Base-by-base conservation (phyloP, 2,888 invertebrate species). In the Sussaba pulchella region DNA sequence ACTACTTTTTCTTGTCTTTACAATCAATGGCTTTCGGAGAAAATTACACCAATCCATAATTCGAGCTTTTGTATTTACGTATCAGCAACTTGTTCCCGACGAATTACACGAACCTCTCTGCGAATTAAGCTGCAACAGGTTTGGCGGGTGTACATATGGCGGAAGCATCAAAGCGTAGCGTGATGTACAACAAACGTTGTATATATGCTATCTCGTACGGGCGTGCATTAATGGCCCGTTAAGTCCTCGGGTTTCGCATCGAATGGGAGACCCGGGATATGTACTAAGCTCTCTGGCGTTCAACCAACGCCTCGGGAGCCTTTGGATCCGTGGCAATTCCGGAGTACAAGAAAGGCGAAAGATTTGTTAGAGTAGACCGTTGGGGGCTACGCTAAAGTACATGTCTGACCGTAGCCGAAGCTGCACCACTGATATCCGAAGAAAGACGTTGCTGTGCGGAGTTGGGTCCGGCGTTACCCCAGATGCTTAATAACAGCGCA, bases 201-300 rank as follows among this genome's bases (percentile, higher is more conserved):
- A 50, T 26, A n/a, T 59, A 24, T 10, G 45, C 59, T 41, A 12
- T 43, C 4, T 31, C 31, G 31, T 6, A 6, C 31, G 31, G 31
- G 31, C 52, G 39, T 59, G n/a, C 61, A 61, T 75, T 39, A 69
- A 75, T 75, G 67, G 59, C 50, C 26, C 47, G 1, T 76, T 63
- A 21, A 69, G 47, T 31, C 19, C 10, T 19, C 52, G 61, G n/a
- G 47, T 70, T 43, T 52, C 36, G 52, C 43, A 54, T 76, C 52
- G 52, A 76, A 69, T 67, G 45, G n/a, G 10, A n/a, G 14, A 70
- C 14, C 26, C 17, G 47, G 47, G 17, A 50, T 47, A 36, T 41
- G 26, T 50, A 41, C 17, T 12, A 24, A 50, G 12, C 50, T 24
- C 50, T 14, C 31, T 31, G 4, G 6, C 31, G 31, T 6, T 31